Evolutionary conservation across 2,888 invertebrate genomes (phyloP).

Genomic region (Nephrotoma flavescens): DNA sequence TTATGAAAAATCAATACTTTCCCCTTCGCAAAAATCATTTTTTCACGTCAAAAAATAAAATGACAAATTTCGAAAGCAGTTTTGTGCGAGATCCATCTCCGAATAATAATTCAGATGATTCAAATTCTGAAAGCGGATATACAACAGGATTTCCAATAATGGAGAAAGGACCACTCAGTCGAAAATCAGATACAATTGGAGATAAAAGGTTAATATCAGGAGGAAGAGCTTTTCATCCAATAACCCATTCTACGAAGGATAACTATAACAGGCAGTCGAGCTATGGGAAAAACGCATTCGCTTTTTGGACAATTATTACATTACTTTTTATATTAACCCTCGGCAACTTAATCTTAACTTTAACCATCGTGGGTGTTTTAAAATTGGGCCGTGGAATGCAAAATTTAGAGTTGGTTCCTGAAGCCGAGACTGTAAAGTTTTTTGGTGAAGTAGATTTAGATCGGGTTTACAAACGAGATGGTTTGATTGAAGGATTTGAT

Average conservation of each 20-base stretch:
- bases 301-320: constrained; percentile 64
- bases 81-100: constrained; percentile 29
- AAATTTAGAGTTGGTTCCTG: constrained; percentile 65
- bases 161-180: constrained; percentile 1
- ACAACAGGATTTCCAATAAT: constrained; percentile 15
- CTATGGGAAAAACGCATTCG: constrained; percentile 37
- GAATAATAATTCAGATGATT: constrained; percentile 26
- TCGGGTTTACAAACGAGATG: constrained; percentile 58
- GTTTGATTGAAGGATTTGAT: constrained; percentile 43
- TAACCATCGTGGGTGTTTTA: constrained; percentile 66
- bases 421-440: constrained; percentile 60
- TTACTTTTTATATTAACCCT: constrained; percentile 56
- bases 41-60: constrained; percentile 9
- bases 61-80: constrained; percentile 27
- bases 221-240: neutral
- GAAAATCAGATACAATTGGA: neutral
- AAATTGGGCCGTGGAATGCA: constrained; percentile 72
- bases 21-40: neutral
- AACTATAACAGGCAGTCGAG: constrained; percentile 1
- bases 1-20: neutral
- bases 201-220: neutral
- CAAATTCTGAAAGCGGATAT: constrained; percentile 24
- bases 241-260: neutral
- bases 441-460: constrained; percentile 64
- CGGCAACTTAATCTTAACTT: constrained; percentile 64